phyloP scores from a whole-genome alignment of 2,113 vertebrate genomes.

The Dasyprocta punctata region DNA sequence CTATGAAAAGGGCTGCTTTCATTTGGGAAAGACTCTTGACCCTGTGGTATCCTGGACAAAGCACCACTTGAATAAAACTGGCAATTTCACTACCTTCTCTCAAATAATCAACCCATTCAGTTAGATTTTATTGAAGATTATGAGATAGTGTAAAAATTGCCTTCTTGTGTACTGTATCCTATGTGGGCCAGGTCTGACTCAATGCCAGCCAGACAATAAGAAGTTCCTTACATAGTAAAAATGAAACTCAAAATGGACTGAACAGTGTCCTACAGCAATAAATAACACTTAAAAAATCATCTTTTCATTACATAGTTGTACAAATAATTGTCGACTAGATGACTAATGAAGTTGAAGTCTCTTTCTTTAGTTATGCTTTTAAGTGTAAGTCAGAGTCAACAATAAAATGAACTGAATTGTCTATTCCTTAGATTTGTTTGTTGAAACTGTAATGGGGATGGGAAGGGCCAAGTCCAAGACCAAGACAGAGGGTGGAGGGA shows the following conservation, averaged over 20 bases:
- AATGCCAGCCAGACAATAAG: background rate
- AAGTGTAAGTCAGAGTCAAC: conserved; percentile 24
- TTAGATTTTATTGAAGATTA: conserved; percentile 11
- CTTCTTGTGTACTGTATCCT: background rate
- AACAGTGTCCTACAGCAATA: background rate
- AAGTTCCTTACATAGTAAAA: background rate
- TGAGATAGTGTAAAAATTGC: background rate
- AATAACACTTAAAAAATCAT: background rate
- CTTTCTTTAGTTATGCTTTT: background rate
- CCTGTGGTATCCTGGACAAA: background rate
- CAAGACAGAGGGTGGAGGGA: background rate
- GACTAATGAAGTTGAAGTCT: background rate
- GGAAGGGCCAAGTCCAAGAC: background rate
- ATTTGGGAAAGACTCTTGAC: background rate
- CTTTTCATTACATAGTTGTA: background rate
- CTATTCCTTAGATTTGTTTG: background rate
- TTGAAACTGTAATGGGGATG: background rate
- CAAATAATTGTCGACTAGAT: background rate
- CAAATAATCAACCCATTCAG: background rate
- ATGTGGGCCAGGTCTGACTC: background rate
- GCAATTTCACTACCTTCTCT: background rate
- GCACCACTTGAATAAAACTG: background rate
- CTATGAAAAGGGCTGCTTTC: background rate
- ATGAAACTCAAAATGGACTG: background rate
- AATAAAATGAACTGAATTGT: conserved; percentile 5